phyloP scores from a whole-genome alignment of 2,797 vertebrate genomes.

The Lophius americanus region DNA sequence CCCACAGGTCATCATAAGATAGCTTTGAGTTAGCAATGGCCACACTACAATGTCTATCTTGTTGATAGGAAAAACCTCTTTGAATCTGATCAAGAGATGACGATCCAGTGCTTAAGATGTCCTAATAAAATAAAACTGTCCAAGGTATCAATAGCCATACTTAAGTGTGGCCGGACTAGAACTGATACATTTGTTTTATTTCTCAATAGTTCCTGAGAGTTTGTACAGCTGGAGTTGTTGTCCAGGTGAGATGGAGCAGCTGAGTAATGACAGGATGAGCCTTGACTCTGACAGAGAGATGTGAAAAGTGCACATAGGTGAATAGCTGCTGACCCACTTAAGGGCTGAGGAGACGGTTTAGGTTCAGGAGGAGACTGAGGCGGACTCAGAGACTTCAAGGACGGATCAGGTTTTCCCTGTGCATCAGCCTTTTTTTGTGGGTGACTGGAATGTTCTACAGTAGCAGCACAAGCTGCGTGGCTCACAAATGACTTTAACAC shows the following conservation, averaged over 20 bases:
- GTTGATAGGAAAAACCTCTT: no score
- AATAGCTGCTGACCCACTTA: constrained; percentile 47
- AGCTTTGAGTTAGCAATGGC: no score
- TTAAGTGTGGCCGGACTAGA: no score
- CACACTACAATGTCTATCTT: no score
- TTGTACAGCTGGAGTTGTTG: constrained; percentile 63
- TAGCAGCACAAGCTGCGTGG: constrained; percentile 62
- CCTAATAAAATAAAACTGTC: no score
- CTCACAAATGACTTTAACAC: constrained; percentile 81
- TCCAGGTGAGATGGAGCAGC: constrained; percentile 55
- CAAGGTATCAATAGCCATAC: no score
- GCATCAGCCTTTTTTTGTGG: constrained; percentile 79
- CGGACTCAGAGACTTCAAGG: constrained; percentile 54
- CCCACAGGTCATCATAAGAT: no score
- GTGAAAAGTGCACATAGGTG: constrained; percentile 53
- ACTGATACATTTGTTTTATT: no score
- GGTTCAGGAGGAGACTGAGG: constrained; percentile 51
- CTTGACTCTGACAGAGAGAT: constrained; percentile 35
- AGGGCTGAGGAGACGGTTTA: constrained; percentile 36
- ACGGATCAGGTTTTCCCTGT: constrained; percentile 73
- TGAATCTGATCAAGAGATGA: no score
- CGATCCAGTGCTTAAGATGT: no score
- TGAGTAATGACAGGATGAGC: constrained; percentile 48
- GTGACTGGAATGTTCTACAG: constrained; percentile 77
- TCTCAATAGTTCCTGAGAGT: constrained; percentile 38